Evolutionary conservation across 1,140 invertebrate species (phyloP), one percentile per base, ranked within the genome.

Genomic region (Batillaria attramentaria): DNA sequence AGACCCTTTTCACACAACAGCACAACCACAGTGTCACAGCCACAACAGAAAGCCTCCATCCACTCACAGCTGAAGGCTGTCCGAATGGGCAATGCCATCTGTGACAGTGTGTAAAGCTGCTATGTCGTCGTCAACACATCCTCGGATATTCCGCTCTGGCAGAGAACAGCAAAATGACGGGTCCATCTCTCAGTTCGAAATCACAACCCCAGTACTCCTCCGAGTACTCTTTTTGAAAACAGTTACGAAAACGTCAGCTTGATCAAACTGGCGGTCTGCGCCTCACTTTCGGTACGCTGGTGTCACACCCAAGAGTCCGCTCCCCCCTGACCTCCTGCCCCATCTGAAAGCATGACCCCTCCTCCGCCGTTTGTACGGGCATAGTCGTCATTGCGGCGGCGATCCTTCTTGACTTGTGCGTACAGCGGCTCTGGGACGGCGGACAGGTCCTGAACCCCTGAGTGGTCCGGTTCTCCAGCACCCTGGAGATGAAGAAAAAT

Each of bases 221-320:
- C 57, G 33, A 5, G 24, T 62, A 1, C 57, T 62, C 13, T 24
- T 28, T 8, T 10, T 62, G 57, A 8, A n/a, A 1, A 8, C 57
- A 28, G 24, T 62, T 6, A 28, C n/a, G n/a, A 62, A 10, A 24
- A 62, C n/a, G 57, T 2, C 57, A 62, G 57, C 24, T 13, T 50
- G 24, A 24, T 24, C 13, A 13, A 13, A 13, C 24, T 13, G 24
- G n/a, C n/a, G 57, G 24, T 8, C 13, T 31, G 66, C 33, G 2
- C 42, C 37, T 37, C 10, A 6, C 13, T n/a, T n/a, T n/a, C n/a
- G n/a, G n/a, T n/a, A n/a, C n/a, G n/a, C n/a, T n/a, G n/a, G n/a
- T n/a, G 41, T 81, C 81, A 87, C 60, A 88, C 87, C 87, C 86
- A 88, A 35, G 86, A 88, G 78, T 88, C 87, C 4, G 86, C 86